Evolutionary conservation across 2,888 invertebrate species (phyloP), one percentile per base, ranked within the genome.

Genomic region (Hipparchia semele): DNA sequence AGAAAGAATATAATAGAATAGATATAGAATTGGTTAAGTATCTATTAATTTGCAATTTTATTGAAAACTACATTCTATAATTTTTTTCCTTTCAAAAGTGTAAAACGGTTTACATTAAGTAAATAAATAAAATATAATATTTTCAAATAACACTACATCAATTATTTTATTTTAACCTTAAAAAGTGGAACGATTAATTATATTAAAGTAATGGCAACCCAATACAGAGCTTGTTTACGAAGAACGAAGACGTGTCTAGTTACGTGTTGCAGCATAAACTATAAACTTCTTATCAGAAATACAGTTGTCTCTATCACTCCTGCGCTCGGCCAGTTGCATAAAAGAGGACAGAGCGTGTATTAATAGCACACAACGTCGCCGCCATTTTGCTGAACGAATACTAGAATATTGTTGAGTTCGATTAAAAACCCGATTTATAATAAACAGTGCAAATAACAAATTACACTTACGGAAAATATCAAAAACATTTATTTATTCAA

Each of bases 181-280:
- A 58, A 77, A 67, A 46, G 66, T 70, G 75, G 77, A 76, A 71
- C 51, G 60, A 71, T 72, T 69, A 70, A 54, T 61, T 54, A 73
- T 23, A 74, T 70, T 51, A 65, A 71, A 64, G n/a, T 53, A 73
- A 81, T 88, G 87, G 91, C 88, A 92, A 88, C 89, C 86, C 79
- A 77, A 72, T 73, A 78, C 81, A 82, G 80, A 81, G 85, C 87
- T 92, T 93, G 92, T 92, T 93, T 92, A 92, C 90, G 88, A 89
- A 87, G 86, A 88, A 85, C 88, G 89, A 89, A 90, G 91, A 92
- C 92, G 92, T 92, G 92, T 92, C 91, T 91, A 86, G 91, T 92
- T 92, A 92, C 93, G 92, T 92, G 88, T 90, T 23, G 89, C 91
- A 88, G 85, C 87, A 86, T 87, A 87, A 39, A 39, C 85, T 85